phyloP scores from a whole-genome alignment of 2,113 vertebrate genomes.

The Cochlearius cochlearius region DNA sequence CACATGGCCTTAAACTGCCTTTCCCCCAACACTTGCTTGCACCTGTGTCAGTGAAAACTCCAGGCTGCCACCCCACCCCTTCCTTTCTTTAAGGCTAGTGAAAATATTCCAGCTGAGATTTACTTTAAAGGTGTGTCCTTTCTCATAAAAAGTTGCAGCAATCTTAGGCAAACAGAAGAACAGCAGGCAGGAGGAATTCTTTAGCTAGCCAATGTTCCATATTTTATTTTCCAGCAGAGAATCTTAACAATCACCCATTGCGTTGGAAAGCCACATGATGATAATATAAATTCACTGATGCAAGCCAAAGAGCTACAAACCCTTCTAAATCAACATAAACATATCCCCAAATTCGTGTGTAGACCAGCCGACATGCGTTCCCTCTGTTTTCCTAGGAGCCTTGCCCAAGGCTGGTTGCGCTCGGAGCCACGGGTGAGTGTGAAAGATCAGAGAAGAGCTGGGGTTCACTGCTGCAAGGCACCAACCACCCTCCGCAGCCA shows the following conservation, averaged over 20 bases:
- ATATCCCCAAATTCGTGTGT: neutral
- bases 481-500: neutral
- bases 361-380: neutral
- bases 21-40: neutral
- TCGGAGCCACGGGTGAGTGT: constrained; percentile 41
- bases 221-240: constrained; percentile 67
- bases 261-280: constrained; percentile 56
- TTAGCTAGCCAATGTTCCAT: constrained; percentile 51
- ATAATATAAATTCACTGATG: constrained; percentile 65
- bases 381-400: constrained; percentile 41
- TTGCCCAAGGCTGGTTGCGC: constrained; percentile 40
- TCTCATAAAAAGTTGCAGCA: constrained; percentile 24
- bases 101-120: constrained; percentile 54
- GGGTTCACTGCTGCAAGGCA: neutral
- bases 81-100: constrained; percentile 16
- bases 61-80: neutral
- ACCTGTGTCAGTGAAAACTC: neutral
- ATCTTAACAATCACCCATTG: constrained; percentile 65
- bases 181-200: constrained; percentile 66
- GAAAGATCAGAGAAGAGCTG: constrained; percentile 42
- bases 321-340: constrained; percentile 64
- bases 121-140: constrained; percentile 66
- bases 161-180: constrained; percentile 61
- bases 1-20: neutral
- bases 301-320: constrained; percentile 42